Base-by-base conservation (phyloP, 2,888 invertebrate species). In the Tetragnatha montana region DNA sequence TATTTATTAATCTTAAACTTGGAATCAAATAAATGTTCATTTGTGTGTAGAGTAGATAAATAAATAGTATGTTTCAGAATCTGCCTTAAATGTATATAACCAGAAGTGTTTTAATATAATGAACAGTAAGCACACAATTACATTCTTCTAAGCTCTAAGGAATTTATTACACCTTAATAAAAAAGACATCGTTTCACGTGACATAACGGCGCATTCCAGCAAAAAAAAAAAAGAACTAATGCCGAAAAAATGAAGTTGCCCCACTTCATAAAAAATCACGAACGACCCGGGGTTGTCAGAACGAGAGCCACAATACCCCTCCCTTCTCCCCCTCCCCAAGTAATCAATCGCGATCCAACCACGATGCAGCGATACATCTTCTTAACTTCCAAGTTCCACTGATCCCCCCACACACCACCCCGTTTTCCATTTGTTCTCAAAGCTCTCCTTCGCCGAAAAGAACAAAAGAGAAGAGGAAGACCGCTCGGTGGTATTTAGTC, bases 401-500 rank as follows among this genome's bases (percentile, higher is more conserved):
- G 49, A 47, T n/a, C 47, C 60, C 86, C 80, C 79, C 79, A 35
- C 71, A 69, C 74, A 51, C 85, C 74, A 51, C 69, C 47, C 49
- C 69, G 60, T 50, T 19, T 19, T 60, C 60, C 60, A 60, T 60
- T 60, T 60, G 60, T 60, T 60, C 60, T 60, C 17, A 60, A 60
- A 60, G 60, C 60, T 60, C 60, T 60, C 60, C 60, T 17, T 60
- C 85, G 21, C 78, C 49, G 21, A 50, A 75, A 21, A 85, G 71
- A 60, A 35, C 21, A 85, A 78, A 74, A 73, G 22, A 75, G 22
- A 69, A 87, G 50, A 75, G 49, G 73, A 79, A 83, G 78, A 78
- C 82, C 21, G 78, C 88, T 60, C 68, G 73, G 83, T 88, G 88
- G 88, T 88, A 88, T 88, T 88, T 88, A 88, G 88, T 88, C 83